Evolutionary conservation across 2,113 vertebrate genomes (phyloP), one percentile per base, ranked within the genome.

Genomic region (Solenodon paradoxus): DNA sequence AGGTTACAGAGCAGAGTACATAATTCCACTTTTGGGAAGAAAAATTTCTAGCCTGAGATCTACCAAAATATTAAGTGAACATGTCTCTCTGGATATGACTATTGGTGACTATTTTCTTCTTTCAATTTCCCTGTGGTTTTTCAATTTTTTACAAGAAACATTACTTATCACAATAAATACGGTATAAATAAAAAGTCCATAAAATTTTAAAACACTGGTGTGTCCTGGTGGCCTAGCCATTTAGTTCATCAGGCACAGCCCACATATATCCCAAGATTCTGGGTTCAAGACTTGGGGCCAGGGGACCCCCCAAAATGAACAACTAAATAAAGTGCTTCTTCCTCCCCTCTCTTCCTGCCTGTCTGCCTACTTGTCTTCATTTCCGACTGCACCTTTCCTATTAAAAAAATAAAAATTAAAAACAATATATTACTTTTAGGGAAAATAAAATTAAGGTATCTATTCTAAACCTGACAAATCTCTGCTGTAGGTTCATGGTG

Each of bases 141-240:
- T n/a, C n/a, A 93, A 57, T 92, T 92, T 88, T 75, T 68, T 59
- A 92, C 42, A 77, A 42, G 63, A 57, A 93, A 68, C 40, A 90
- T 68, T 78, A 88, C n/a, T 95, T 81, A 97, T 74, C 38, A 82
- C 47, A 81, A 53, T 78, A 90, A 92, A 92, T 82, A 96, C 5
- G 42, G n/a, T 87, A 61, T 64, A 86, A 57, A 80, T 16, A 81
- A 72, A 92, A 88, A 92, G 40, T 81, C 74, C 64, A 90, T 22
- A 86, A 35, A 51, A 55, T 53, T 92, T 87, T 51, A 53, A 83
- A 79, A 53, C 53, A n/a, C n/a, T n/a, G n/a, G n/a, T n/a, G n/a
- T n/a, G n/a, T n/a, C n/a, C n/a, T n/a, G n/a, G n/a, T n/a, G n/a
- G n/a, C n/a, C n/a, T n/a, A n/a, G n/a, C n/a, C n/a, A n/a, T n/a